These are phyloP conservation scores for Pangasius mekongensis DNA, from an alignment of 2,797 vertebrate species.

Conservation along the genomic window DNA sequence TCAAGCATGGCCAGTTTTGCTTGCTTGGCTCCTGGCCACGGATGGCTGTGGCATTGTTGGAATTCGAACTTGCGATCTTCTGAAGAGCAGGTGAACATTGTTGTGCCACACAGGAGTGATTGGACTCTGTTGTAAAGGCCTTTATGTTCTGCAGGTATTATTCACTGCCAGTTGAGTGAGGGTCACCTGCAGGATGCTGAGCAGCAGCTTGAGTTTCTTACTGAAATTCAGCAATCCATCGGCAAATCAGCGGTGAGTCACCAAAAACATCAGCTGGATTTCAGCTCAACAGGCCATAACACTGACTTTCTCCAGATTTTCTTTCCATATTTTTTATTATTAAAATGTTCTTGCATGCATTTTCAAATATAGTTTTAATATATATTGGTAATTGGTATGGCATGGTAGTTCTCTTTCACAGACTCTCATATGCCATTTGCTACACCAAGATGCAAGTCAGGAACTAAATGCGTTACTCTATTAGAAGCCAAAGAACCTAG, in stretches of 20 bases:
- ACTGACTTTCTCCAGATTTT: background rate
- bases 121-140: background rate
- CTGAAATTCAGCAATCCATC: constrained; percentile 91
- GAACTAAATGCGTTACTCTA: background rate
- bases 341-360: background rate
- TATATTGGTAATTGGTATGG: background rate
- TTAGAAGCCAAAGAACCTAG: background rate
- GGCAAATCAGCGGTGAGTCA: constrained; percentile 88
- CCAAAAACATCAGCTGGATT: background rate
- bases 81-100: background rate
- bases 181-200: constrained; percentile 90
- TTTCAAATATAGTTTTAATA: background rate
- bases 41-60: background rate
- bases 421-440: background rate
- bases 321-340: background rate
- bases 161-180: constrained; percentile 89
- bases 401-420: background rate
- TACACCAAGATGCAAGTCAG: background rate
- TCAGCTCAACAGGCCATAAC: background rate
- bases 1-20: background rate
- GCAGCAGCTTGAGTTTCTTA: constrained; percentile 93
- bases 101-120: background rate
- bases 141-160: constrained; percentile 79
- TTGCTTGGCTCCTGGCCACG: background rate
- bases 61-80: background rate